phyloP scores from a whole-genome alignment of 2,888 invertebrate species.

The Adelphocoris suturalis region DNA sequence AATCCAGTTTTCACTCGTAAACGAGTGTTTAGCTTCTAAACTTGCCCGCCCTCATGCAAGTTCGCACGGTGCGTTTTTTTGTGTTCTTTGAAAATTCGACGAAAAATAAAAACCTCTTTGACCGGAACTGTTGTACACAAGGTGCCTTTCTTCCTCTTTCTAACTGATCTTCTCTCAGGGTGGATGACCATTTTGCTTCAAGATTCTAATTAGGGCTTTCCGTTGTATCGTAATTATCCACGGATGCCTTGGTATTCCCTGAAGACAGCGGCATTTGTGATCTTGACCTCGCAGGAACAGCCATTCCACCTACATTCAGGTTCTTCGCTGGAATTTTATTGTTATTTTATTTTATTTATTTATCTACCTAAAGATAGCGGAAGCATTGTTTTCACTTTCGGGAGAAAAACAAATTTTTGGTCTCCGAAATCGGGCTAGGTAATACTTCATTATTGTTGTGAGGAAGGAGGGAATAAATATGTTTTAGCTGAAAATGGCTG shows the following conservation, averaged over 20 bases:
- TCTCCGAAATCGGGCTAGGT: too few species aligned
- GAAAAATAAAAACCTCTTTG: not conserved
- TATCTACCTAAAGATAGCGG: too few species aligned
- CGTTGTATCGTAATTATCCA: conserved; percentile 14
- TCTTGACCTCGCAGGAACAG: too few species aligned
- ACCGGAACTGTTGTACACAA: not conserved
- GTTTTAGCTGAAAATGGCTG: too few species aligned
- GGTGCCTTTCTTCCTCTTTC: conserved; percentile 9
- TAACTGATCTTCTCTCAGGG: conserved; percentile 45
- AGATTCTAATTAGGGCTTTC: conserved; percentile 49
- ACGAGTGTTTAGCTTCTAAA: too few species aligned
- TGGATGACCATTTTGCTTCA: conserved; percentile 49
- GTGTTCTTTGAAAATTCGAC: not conserved
- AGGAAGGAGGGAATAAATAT: too few species aligned
- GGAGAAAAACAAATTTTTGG: too few species aligned
- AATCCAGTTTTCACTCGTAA: too few species aligned
- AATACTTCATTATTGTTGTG: too few species aligned
- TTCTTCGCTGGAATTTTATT: not conserved
- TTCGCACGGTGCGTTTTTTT: not conserved
- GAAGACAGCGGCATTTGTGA: not conserved
- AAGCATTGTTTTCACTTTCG: too few species aligned
- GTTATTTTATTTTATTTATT: too few species aligned
- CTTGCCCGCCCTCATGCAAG: not conserved
- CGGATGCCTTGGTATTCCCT: not conserved
- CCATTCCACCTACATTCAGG: not conserved